Conservation (phyloP, 2,113 vertebrate genomes). For the Microtus oregoni region DNA sequence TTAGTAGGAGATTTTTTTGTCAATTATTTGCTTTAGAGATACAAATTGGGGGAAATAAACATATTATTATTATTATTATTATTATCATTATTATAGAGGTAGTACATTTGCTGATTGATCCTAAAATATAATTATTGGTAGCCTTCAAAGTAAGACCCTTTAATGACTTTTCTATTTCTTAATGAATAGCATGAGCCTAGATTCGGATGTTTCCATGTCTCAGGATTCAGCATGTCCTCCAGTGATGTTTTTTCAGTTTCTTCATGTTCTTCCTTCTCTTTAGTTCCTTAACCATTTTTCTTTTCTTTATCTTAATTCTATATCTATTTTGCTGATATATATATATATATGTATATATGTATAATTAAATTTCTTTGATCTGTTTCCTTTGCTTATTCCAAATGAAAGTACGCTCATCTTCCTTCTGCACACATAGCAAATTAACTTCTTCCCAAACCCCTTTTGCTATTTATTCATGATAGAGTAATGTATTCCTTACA, state of each 20-base stretch:
- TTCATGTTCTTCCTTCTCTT: background rate
- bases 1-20: background rate
- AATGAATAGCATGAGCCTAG: accelerated
- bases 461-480: background rate
- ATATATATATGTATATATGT: background rate
- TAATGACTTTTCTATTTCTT: background rate
- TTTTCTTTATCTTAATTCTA: background rate
- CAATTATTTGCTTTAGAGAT: background rate
- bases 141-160: background rate
- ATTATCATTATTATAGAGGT: constrained; percentile 6
- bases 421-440: background rate
- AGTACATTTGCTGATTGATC: background rate
- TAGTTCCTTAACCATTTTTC: background rate
- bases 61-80: background rate
- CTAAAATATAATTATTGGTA: background rate
- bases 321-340: background rate
- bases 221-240: no score
- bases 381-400: background rate
- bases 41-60: accelerated
- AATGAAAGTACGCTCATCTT: background rate
- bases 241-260: background rate
- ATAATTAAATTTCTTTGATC: background rate
- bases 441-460: background rate
- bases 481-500: background rate
- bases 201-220: accelerated